A percentile compares a stretch with the other conserved stretches of the same genome.
phyloP scores from a whole-genome alignment of 2,797 vertebrate genomes.

The Numenius phaeopus region DNA sequence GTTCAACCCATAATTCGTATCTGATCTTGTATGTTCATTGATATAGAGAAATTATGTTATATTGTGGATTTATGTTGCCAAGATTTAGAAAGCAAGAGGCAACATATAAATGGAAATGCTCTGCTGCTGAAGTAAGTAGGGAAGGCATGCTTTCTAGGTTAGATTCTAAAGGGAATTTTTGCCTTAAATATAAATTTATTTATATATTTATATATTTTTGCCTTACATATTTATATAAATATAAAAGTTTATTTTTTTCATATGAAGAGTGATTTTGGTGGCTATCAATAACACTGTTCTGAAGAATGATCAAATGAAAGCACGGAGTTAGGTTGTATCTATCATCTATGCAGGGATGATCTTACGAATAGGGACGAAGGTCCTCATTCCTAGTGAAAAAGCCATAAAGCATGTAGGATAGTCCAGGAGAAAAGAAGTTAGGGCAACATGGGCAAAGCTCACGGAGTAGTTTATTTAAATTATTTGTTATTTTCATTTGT shows the following conservation, averaged over 20 bases:
- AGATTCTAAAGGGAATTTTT: not conserved
- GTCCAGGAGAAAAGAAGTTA: not conserved
- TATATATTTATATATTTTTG: too few species aligned
- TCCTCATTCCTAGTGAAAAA: not conserved
- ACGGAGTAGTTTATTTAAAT: not conserved
- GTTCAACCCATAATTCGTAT: not conserved
- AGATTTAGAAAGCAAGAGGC: not conserved
- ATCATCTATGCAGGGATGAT: not conserved
- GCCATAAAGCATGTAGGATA: not conserved
- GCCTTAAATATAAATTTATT: not conserved
- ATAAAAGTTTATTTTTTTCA: not conserved
- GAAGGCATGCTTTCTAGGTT: not conserved
- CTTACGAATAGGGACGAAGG: not conserved
- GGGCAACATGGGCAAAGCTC: not conserved
- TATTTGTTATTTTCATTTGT: not conserved
- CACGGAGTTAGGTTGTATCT: not conserved
- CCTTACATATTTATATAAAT: too few species aligned
- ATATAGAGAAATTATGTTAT: not conserved
- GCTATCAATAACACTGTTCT: accelerated
- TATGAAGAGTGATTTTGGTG: not conserved
- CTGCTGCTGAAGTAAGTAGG: not conserved
- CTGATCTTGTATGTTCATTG: not conserved
- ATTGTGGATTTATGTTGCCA: not conserved
- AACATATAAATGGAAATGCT: not conserved
- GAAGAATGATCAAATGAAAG: not conserved